phyloP scores from a whole-genome alignment of 2,797 vertebrate species.

The Halcyon smyrnensis region DNA sequence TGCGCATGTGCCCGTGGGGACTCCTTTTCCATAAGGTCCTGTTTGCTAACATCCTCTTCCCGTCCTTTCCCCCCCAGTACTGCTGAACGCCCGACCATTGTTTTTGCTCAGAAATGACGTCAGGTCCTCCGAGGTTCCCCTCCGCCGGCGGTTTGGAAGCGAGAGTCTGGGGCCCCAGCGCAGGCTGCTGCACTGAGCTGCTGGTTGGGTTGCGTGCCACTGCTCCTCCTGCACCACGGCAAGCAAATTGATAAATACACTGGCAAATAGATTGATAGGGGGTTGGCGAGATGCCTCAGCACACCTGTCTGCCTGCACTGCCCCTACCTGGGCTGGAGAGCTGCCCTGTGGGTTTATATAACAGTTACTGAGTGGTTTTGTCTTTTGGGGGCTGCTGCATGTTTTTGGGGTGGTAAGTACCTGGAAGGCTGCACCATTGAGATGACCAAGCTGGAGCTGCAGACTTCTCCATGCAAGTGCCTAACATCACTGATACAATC shows the following conservation, averaged over 20 bases:
- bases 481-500: background rate
- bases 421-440: background rate
- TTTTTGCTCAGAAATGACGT: background rate
- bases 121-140: background rate
- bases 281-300: rapidly evolving
- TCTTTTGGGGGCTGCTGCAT: background rate
- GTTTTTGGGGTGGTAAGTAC: background rate
- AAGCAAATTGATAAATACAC: background rate
- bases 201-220: rapidly evolving
- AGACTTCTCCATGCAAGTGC: background rate
- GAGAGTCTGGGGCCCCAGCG: rapidly evolving
- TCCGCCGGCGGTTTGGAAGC: background rate
- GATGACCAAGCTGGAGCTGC: background rate
- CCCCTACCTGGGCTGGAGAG: rapidly evolving
- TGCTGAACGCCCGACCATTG: rapidly evolving
- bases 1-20: rapidly evolving
- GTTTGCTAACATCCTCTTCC: background rate
- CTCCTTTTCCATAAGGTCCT: background rate
- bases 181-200: background rate
- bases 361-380: background rate
- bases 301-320: rapidly evolving
- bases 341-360: rapidly evolving
- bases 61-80: background rate
- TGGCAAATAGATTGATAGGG: background rate
- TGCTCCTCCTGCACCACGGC: rapidly evolving